Evolutionary conservation across 2,113 vertebrate genomes (phyloP).

Genomic region (Platycercus adscitus): DNA sequence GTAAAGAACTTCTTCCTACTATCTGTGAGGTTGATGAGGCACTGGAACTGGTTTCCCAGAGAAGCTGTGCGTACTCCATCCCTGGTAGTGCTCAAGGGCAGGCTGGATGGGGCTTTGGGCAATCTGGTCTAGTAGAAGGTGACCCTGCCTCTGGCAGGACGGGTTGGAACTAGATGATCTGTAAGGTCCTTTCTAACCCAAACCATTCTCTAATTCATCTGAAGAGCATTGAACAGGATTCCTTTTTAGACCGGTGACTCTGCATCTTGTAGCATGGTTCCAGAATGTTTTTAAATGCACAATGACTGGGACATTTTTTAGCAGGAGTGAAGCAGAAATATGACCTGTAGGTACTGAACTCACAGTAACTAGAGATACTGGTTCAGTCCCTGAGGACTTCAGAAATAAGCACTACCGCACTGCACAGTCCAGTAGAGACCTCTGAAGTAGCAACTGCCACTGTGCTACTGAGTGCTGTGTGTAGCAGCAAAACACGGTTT

Average conservation of each 20-base stretch:
- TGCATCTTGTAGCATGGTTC: fast-evolving
- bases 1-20: not conserved
- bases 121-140: not conserved
- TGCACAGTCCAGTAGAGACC: not conserved
- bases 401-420: not conserved
- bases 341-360: not conserved
- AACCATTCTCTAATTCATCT: not conserved
- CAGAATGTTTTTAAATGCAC: not conserved
- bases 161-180: not conserved
- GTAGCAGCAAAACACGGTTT: not conserved
- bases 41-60: not conserved
- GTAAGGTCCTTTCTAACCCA: not conserved
- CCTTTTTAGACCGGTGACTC: not conserved
- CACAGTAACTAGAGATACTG: not conserved
- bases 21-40: not conserved
- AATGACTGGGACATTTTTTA: not conserved
- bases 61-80: not conserved
- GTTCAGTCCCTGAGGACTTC: not conserved
- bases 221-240: not conserved
- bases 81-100: not conserved
- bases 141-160: not conserved
- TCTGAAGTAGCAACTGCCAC: not conserved
- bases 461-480: not conserved
- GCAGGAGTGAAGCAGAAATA: not conserved
- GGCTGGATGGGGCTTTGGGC: not conserved